Base-by-base conservation (phyloP, 2,797 vertebrate genomes). In the Euphonia xanthogaster region DNA sequence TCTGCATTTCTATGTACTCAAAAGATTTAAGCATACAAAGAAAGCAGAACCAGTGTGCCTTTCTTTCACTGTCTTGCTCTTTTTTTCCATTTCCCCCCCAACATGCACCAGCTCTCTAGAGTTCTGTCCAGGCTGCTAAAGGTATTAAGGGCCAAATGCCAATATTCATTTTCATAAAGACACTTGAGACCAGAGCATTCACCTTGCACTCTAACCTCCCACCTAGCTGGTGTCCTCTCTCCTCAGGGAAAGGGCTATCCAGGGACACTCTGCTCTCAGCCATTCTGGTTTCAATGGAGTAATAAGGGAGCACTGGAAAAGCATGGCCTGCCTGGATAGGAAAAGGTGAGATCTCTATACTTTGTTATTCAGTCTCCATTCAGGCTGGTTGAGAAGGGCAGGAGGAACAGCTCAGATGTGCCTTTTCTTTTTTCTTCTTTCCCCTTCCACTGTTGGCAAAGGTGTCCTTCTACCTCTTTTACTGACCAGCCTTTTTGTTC, bases 391-490 rank as follows among this genome's bases (percentile, higher is more conserved):
- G 66, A 76, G 92, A 87, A 85, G 53, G 7, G 42, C 71, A 82
- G 39, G 24, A 93, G 54, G 66, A 80, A 65, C 6, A 73, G 51
- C 33, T 55, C 33, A 68, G 65, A 28, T 20, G 8, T 53, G 62
- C 77, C 35, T 75, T 80, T 66, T 68, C 24, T 40, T 87, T 44
- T 37, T 86, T 66, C 39, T 66, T 6, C 78, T 86, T 93, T 57
- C n/a, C 15, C 47, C n/a, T 90, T 90, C 31, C 25, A 72, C 42
- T 88, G 45, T 61, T 61, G 61, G 73, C 37, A 67, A 72, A 90
- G 21, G 30, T 88, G 10, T 65, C 62, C 68, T 90, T 94, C 61
- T 76, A 16, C 7, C n/a, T 76, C 63, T 93, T 91, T 78, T 70
- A 55, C 24, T 63, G 30, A 72, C 50, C 79, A 71, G 54, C 9